Base-by-base conservation (phyloP, 2,797 vertebrate genomes). In the Chelmon rostratus region DNA sequence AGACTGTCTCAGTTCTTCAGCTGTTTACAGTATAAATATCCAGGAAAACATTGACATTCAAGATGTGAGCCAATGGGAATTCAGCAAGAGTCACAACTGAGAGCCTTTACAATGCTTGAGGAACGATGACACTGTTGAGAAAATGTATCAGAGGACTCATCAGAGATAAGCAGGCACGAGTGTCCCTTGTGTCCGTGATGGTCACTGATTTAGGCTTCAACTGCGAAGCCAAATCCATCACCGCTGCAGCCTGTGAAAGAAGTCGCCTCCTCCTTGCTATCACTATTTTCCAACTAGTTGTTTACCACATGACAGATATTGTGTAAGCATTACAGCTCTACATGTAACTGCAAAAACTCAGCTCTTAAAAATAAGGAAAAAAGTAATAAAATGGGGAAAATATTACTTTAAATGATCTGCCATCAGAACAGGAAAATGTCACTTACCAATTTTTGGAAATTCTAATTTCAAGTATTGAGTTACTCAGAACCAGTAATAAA, bases 291-390 rank as follows among this genome's bases (percentile, higher is more conserved):
- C 12, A n/a, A n/a, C 40, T 25, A 35, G n/a, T 25, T 10, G 2
- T 25, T n/a, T 13, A 33, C 31, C 58, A 68, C 19, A 50, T 68
- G 58, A 79, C 35, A 68, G 42, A 77, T 53, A 70, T 25, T 44
- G 44, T 3, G 13, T 57, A 47, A 74, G 65, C 12, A 12, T n/a
- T 56, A 21, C 38, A 38, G 54, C 46, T 71, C 23, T 25, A 37
- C 44, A 35, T 33, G 18, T 50, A 58, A 31, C 28, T 31, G 28
- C 28, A 31, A 31, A 31, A 31, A 31, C 28, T 31, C 4, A 31
- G 28, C 3, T 28, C 28, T 31, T 28, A 31, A 31, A 31, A 28
- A 28, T 28, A 28, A n/a, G 28, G 28, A 31, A 28, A 4, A 31
- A 31, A 31, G 28, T 31, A 31, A 31, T 31, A 31, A 31, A 28